Evolutionary conservation across 2,888 invertebrate species (phyloP), one percentile per base, ranked within the genome.

Genomic region (Papilio protenor): DNA sequence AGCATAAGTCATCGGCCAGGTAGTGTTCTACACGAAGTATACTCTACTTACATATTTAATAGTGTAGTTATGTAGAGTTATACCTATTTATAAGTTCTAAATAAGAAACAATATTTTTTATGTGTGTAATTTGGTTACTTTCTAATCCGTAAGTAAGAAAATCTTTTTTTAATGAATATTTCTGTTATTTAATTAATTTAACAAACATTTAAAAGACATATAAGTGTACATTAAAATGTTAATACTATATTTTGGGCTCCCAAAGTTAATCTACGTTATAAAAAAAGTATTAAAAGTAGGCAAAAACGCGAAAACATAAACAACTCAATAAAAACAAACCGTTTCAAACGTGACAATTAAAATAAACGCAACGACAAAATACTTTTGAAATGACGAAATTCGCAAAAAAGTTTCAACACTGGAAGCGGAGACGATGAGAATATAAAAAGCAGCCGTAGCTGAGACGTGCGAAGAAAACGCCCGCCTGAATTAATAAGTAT

Each of bases 401-500:
- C 83, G 72, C 80, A 77, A 78, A 83, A 83, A 86, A 86, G 80
- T 86, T 84, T 80, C 78, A 73, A 73, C 78, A 81, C 79, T 82
- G 84, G 83, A 83, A 84, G 85, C 84, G 81, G 82, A 85, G 85
- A 85, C 86, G 88, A 85, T 85, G 84, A 82, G 88, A 90, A 91
- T 92, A 91, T 92, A 92, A 93, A 94, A 93, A 93, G 86, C 87
- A 87, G 83, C 85, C 69, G 84, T 85, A 87, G 86, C 84, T 84
- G 85, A 86, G 84, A 87, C 90, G 92, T 90, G 89, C 89, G 87
- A 87, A 83, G 87, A 86, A 89, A 91, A 90, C 90, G 90, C 85
- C 86, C 87, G 86, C 88, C 89, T 93, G 94, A 95, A 94, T 95
- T 95, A 94, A 95, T 95, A 95, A 95, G 92, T 94, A 93, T 91